phyloP scores from a whole-genome alignment of 2,888 invertebrate genomes.

The Nymphalis urticae region DNA sequence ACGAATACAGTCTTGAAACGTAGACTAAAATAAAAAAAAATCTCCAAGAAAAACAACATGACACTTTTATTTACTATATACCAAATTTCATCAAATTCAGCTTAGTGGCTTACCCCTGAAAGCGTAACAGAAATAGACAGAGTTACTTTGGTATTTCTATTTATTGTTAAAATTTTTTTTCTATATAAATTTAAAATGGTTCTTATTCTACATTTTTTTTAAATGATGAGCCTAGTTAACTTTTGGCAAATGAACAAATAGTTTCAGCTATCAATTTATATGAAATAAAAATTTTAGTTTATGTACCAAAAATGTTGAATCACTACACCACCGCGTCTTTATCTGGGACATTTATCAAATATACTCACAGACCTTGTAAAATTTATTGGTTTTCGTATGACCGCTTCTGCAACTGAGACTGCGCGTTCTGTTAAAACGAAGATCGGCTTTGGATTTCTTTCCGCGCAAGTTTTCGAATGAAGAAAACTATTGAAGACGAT shows the following conservation, averaged over 20 bases:
- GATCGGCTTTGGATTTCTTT: conserved; percentile 54
- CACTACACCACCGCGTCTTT: conserved; percentile 58
- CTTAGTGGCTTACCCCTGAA: too few relatives aligned
- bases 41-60: too few relatives aligned
- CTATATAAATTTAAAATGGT: too few relatives aligned
- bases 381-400: conserved; percentile 76
- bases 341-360: conserved; percentile 75
- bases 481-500: conserved; percentile 1
- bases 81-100: too few relatives aligned
- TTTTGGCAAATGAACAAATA: too few relatives aligned
- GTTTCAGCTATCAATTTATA: not conserved
- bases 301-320: conserved; percentile 49
- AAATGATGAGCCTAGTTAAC: not conserved
- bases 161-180: too few relatives aligned
- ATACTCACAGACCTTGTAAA: conserved; percentile 71
- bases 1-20: too few relatives aligned
- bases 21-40: too few relatives aligned
- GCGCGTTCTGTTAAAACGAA: conserved; percentile 59
- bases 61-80: too few relatives aligned
- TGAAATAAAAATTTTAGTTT: conserved; percentile 20
- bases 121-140: too few relatives aligned
- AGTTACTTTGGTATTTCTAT: too few relatives aligned
- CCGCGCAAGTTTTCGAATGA: not conserved
- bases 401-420: conserved; percentile 58
- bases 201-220: too few relatives aligned